Conservation (phyloP, 2,888 invertebrate genomes). For the Pachycephus smyrnensis region DNA sequence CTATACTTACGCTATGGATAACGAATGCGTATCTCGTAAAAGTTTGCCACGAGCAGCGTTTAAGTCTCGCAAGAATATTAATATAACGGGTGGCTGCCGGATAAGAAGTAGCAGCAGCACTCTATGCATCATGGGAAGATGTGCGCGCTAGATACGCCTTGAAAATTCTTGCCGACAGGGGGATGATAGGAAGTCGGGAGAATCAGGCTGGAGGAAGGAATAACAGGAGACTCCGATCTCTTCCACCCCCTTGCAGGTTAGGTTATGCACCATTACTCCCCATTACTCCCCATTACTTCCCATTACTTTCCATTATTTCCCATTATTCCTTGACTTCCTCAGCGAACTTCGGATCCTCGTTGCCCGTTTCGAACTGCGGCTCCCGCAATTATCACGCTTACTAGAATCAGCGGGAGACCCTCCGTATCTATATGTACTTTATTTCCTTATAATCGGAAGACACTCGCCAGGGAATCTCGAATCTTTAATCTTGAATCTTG, state of each 20-base stretch:
- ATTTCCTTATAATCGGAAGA: too few relatives aligned
- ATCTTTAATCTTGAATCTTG: not conserved
- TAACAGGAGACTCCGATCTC: not conserved
- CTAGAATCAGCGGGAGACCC: too few relatives aligned
- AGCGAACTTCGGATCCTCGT: too few relatives aligned
- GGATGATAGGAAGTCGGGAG: not conserved
- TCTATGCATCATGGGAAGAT: not conserved
- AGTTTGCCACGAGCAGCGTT: slow-evolving; percentile 39
- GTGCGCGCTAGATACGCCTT: not conserved
- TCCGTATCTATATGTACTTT: too few relatives aligned
- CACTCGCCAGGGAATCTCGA: too few relatives aligned
- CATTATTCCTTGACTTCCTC: too few relatives aligned
- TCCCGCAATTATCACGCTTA: too few relatives aligned
- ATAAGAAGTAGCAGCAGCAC: slow-evolving; percentile 20
- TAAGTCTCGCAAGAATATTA: slow-evolving; percentile 32
- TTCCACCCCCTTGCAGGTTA: not conserved
- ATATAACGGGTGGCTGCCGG: slow-evolving; percentile 33
- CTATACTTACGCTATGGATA: slow-evolving; percentile 42
- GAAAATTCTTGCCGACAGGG: not conserved
- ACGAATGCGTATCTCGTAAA: slow-evolving; percentile 46
- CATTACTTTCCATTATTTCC: too few relatives aligned
- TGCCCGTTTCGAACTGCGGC: too few relatives aligned
- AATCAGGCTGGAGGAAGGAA: not conserved
- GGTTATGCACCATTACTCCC: slow-evolving; percentile 1
- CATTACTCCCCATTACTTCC: too few relatives aligned